phyloP scores from a whole-genome alignment of 1,140 invertebrate genomes.

The Steinernema feltiae region DNA sequence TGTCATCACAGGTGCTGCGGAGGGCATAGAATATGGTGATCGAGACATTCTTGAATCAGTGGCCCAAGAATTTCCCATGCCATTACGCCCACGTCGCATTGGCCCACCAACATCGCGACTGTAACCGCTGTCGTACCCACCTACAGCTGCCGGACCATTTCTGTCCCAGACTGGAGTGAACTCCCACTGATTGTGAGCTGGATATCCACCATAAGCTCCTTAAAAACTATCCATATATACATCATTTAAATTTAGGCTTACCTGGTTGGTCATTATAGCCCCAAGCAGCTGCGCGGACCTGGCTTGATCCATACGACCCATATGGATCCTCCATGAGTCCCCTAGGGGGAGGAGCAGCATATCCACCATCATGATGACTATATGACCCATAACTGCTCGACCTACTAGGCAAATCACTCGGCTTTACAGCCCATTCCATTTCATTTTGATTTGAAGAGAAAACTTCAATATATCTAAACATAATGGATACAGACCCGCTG shows the following conservation, averaged over 20 bases:
- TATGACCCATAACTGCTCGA: constrained; percentile 18
- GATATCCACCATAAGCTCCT: constrained; percentile 11
- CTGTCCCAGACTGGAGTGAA: not conserved
- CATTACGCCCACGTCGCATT: constrained; percentile 11
- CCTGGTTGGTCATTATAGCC: not conserved
- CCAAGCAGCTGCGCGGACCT: not conserved
- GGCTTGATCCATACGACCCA: not conserved
- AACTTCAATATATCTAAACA: constrained; percentile 37
- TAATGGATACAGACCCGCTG: not conserved
- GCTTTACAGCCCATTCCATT: constrained; percentile 7
- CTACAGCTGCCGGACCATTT: not conserved
- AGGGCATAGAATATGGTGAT: not conserved
- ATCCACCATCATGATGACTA: constrained; percentile 1
- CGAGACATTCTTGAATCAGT: not conserved
- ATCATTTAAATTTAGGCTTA: too few species aligned
- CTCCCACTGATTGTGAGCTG: not conserved
- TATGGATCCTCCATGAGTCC: not conserved
- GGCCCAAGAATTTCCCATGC: not conserved
- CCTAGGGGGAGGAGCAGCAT: constrained; percentile 13
- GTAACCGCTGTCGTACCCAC: not conserved
- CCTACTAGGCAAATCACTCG: not conserved
- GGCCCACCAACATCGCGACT: constrained; percentile 10
- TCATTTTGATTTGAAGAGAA: constrained; percentile 26
- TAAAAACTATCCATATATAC: not conserved
- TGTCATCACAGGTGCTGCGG: not conserved